A percentile compares a stretch with the other conserved stretches of the same genome.
Evolutionary conservation across 23 tunicate genomes (phyloP).

Genomic region (Styela plicata): DNA sequence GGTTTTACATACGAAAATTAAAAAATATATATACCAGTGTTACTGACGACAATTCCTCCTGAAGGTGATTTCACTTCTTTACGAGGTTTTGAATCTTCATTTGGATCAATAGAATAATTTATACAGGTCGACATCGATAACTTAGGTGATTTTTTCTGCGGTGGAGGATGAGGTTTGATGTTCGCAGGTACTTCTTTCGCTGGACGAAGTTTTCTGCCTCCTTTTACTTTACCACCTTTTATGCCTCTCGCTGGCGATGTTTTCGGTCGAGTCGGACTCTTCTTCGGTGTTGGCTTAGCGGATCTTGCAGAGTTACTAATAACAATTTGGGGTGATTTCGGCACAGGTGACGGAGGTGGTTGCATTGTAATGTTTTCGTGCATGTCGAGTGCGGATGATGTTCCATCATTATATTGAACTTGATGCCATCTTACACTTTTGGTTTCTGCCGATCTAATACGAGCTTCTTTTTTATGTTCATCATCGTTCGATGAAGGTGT

Average conservation of each 20-base stretch:
- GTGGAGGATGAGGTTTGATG: constrained; percentile 67
- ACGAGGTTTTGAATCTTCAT: not conserved
- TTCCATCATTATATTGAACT: constrained; percentile 83
- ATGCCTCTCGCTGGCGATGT: constrained; percentile 22
- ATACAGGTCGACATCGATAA: constrained; percentile 42
- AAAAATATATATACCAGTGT: not conserved
- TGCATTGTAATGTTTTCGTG: not conserved
- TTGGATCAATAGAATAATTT: constrained; percentile 49
- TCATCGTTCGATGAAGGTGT: not conserved
- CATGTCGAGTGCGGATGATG: constrained; percentile 53
- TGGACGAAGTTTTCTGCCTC: constrained; percentile 44
- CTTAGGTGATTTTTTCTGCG: constrained; percentile 35
- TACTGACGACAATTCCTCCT: not conserved
- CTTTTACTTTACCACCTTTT: constrained; percentile 28
- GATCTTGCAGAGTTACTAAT: not conserved
- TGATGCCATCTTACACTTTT: constrained; percentile 88
- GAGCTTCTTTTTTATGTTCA: not conserved
- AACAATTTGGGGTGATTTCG: constrained; percentile 11
- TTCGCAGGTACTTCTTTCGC: constrained; percentile 34
- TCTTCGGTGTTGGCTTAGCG: not conserved
- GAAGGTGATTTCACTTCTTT: constrained; percentile 6
- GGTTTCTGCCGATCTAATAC: constrained; percentile 6
- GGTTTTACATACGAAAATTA: too few species aligned
- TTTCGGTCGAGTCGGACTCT: constrained; percentile 5
- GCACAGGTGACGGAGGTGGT: constrained; percentile 2